phyloP scores from a whole-genome alignment of 2,113 vertebrate genomes.

The Pomatorhinus ruficollis region DNA sequence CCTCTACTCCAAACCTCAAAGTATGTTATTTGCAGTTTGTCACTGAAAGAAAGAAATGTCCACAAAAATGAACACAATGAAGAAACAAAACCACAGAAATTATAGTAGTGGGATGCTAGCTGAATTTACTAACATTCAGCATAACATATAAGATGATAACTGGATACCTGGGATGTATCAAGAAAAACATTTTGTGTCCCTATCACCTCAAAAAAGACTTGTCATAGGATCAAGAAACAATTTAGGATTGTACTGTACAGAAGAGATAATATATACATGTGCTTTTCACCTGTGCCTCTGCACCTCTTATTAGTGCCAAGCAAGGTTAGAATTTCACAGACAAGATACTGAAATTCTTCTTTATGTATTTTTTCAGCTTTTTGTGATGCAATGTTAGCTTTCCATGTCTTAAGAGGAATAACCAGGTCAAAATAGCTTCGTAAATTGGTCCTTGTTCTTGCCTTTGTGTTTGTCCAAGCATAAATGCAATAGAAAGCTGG shows the following conservation, averaged over 20 bases:
- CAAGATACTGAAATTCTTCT: neutral
- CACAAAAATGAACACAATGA: neutral
- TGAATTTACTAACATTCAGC: neutral
- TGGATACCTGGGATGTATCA: neutral
- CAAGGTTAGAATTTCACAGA: neutral
- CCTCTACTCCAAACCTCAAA: neutral
- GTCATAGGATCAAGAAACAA: too few species aligned
- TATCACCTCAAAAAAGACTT: neutral
- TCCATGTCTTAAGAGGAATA: neutral
- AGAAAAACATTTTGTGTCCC: neutral
- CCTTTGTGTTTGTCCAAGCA: neutral
- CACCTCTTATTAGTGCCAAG: neutral
- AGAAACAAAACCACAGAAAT: neutral
- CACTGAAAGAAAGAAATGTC: neutral
- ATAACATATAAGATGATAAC: neutral
- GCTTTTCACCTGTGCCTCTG: neutral
- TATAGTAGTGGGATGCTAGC: rapidly evolving
- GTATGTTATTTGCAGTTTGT: neutral
- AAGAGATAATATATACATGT: neutral
- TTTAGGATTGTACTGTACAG: neutral
- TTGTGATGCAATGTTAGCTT: neutral
- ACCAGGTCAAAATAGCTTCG: neutral
- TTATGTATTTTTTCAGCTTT: neutral
- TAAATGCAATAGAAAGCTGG: neutral
- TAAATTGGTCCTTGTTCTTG: neutral